Evolutionary conservation across 2,888 invertebrate species (phyloP).

Genomic region (Geophilus truncorum): DNA sequence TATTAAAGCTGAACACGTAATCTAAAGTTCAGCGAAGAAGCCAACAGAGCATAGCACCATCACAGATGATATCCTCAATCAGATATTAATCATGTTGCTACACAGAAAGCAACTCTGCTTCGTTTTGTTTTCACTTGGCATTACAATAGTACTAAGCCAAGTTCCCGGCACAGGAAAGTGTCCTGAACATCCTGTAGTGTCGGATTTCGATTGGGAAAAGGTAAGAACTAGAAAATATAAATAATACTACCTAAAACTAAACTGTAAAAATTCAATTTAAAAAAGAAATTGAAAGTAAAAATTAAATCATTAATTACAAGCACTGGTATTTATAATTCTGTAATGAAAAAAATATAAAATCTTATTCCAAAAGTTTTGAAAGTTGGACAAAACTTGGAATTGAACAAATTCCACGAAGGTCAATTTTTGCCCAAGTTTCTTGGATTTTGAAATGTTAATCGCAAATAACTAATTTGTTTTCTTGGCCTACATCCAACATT

Average conservation of each 20-base stretch:
- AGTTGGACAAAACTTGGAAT: not conserved
- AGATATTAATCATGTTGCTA: not conserved
- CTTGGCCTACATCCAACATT: not conserved
- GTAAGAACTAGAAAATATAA: not conserved
- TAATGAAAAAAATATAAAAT: too few species aligned
- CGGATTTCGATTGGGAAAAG: not conserved
- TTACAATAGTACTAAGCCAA: not conserved
- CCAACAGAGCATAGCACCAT: not conserved
- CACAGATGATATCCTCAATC: slow-evolving; percentile 22
- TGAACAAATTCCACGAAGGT: not conserved
- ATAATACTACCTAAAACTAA: not conserved
- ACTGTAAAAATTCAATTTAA: not conserved
- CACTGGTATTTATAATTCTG: too few species aligned
- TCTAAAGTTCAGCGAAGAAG: slow-evolving; percentile 8
- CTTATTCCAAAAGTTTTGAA: too few species aligned
- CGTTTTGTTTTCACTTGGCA: not conserved
- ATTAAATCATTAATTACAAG: too few species aligned
- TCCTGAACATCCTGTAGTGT: not conserved
- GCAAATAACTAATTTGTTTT: not conserved
- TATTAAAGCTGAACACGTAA: slow-evolving; percentile 9
- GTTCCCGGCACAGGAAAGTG: not conserved
- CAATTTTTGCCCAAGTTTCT: too few species aligned
- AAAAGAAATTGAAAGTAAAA: not conserved
- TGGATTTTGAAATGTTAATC: not conserved
- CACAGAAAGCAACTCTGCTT: not conserved